phyloP scores from a whole-genome alignment of 2,113 vertebrate species.

The Loxodonta africana region DNA sequence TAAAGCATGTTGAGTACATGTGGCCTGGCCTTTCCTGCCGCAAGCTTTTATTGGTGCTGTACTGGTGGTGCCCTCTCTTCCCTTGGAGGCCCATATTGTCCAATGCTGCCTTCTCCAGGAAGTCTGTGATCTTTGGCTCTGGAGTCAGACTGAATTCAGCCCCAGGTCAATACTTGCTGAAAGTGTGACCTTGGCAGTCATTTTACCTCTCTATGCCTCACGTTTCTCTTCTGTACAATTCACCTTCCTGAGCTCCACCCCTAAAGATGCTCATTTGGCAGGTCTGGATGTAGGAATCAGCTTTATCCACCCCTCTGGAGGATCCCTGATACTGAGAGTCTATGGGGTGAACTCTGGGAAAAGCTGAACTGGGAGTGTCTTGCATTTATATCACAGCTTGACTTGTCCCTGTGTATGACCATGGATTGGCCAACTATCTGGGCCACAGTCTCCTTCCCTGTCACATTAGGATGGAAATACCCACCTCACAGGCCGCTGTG shows the following conservation, averaged over 20 bases:
- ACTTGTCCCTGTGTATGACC: background rate
- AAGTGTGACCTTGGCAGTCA: conserved; percentile 8
- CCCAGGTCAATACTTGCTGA: background rate
- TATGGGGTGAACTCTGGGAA: background rate
- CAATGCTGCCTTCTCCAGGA: conserved; percentile 2
- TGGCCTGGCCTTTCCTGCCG: background rate
- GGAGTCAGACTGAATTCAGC: conserved; percentile 10
- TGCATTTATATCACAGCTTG: background rate
- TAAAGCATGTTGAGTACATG: background rate
- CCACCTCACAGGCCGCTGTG: background rate
- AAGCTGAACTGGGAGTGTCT: background rate
- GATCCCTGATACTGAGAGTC: background rate
- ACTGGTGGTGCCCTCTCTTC: background rate
- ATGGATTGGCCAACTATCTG: background rate
- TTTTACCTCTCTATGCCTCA: conserved; percentile 1
- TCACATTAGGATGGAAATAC: background rate
- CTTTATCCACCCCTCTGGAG: background rate
- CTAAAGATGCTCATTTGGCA: conserved; percentile 4
- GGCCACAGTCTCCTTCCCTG: background rate
- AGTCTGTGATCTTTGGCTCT: background rate
- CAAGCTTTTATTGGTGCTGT: background rate
- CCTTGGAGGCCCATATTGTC: background rate
- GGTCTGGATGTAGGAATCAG: background rate
- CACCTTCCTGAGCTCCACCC: conserved; percentile 4
- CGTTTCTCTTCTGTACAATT: background rate